phyloP scores from a whole-genome alignment of 1,140 invertebrate species.

The Bombus waltoni region DNA sequence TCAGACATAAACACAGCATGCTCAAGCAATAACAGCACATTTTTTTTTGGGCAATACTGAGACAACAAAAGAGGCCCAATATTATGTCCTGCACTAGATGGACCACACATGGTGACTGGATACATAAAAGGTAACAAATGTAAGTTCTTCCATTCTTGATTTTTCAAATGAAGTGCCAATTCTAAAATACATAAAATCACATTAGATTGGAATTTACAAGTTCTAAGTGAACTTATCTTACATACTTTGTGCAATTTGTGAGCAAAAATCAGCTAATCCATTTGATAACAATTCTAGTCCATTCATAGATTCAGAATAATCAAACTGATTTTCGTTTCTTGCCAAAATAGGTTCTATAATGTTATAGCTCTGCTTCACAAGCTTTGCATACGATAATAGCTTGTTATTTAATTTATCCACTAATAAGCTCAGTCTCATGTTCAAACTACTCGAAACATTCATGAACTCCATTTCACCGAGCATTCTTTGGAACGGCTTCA shows the following conservation, averaged over 20 bases:
- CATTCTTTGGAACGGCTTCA: slow-evolving; percentile 76
- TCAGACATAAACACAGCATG: slow-evolving; percentile 78
- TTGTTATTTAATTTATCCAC: slow-evolving; percentile 75
- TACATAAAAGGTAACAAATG: slow-evolving; percentile 76
- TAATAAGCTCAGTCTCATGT: slow-evolving; percentile 66
- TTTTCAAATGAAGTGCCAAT: slow-evolving; percentile 71
- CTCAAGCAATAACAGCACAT: slow-evolving; percentile 78
- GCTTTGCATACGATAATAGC: slow-evolving; percentile 69
- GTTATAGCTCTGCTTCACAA: slow-evolving; percentile 71
- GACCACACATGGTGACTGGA: slow-evolving; percentile 78
- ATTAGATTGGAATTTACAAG: slow-evolving; percentile 9
- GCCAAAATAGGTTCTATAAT: slow-evolving; percentile 73
- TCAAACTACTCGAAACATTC: slow-evolving; percentile 67
- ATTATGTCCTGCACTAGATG: slow-evolving; percentile 77
- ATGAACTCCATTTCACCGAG: slow-evolving; percentile 76
- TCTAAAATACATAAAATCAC: slow-evolving; percentile 59
- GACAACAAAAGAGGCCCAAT: slow-evolving; percentile 78
- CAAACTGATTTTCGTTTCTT: slow-evolving; percentile 57
- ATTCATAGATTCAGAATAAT: slow-evolving; percentile 53
- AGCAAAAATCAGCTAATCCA: slow-evolving; percentile 73
- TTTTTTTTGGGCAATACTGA: slow-evolving; percentile 77
- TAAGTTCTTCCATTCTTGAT: slow-evolving; percentile 78
- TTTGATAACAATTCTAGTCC: slow-evolving; percentile 59
- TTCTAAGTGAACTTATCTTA: neutral
- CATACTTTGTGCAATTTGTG: slow-evolving; percentile 73